Conservation (phyloP, 2,888 invertebrate species). For the Rhogogaster chlorosoma region DNA sequence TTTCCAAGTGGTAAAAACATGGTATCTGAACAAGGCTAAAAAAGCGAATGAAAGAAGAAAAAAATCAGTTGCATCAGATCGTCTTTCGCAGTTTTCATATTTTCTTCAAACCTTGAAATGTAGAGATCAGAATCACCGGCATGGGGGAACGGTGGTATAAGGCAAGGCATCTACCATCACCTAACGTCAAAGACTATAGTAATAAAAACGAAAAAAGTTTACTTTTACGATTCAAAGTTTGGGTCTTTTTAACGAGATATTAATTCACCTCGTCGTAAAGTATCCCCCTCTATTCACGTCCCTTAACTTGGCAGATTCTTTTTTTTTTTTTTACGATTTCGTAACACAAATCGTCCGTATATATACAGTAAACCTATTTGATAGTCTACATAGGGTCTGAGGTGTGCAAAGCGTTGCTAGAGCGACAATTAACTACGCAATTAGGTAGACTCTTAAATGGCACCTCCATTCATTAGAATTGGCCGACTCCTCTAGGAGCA, state of each 20-base stretch:
- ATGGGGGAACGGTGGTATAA: neutral
- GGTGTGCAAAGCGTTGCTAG: neutral
- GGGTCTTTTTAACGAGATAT: constrained; percentile 40
- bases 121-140: neutral
- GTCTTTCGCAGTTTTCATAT: neutral
- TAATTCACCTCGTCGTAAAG: constrained; percentile 39
- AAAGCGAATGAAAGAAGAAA: neutral
- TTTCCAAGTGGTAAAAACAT: neutral
- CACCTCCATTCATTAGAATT: constrained; percentile 37
- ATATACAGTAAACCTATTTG: neutral
- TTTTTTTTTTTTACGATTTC: constrained; percentile 20
- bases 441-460: constrained; percentile 35
- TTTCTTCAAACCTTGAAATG: neutral
- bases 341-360: neutral
- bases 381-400: neutral
- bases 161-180: neutral
- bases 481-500: constrained; percentile 30
- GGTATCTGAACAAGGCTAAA: neutral
- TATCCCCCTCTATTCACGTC: neutral
- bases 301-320: constrained; percentile 1
- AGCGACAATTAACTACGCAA: constrained; percentile 16
- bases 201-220: constrained; percentile 2
- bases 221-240: constrained; percentile 36
- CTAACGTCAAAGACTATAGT: neutral
- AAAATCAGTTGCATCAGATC: neutral